phyloP scores from a whole-genome alignment of 2,113 vertebrate genomes.

The Bos indicus region DNA sequence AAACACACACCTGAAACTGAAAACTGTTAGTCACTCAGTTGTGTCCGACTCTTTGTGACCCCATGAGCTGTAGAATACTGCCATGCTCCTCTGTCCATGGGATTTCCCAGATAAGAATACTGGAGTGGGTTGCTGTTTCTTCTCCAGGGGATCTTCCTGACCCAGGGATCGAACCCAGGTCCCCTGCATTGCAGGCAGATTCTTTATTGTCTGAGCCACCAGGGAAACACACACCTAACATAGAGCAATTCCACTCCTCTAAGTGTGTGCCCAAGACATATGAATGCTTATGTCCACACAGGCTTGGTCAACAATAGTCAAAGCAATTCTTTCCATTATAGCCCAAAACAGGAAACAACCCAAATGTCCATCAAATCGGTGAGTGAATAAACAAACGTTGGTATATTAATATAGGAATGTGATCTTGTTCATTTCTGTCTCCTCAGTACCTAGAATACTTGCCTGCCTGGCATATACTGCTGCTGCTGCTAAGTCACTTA shows the following conservation, averaged over 20 bases:
- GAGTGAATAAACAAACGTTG: neutral
- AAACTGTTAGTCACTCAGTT: neutral
- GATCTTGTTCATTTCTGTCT: neutral
- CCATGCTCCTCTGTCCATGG: neutral
- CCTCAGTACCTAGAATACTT: neutral
- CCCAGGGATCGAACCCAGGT: neutral
- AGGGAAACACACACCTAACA: neutral
- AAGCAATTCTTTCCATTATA: neutral
- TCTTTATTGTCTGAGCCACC: neutral
- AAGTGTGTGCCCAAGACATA: neutral
- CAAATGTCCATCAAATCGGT: neutral
- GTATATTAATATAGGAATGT: neutral
- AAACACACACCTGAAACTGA: neutral
- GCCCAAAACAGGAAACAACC: neutral
- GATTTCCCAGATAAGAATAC: neutral
- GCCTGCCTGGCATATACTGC: too few species aligned
- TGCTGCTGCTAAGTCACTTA: too few species aligned
- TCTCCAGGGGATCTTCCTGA: neutral
- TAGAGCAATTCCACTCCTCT: neutral
- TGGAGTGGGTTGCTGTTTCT: neutral
- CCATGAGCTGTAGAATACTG: neutral
- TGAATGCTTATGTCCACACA: neutral
- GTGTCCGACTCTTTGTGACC: neutral
- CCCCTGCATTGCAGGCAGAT: neutral
- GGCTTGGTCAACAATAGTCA: neutral